Base-by-base conservation (phyloP, 2,888 invertebrate genomes). In the Eupeodes luniger region DNA sequence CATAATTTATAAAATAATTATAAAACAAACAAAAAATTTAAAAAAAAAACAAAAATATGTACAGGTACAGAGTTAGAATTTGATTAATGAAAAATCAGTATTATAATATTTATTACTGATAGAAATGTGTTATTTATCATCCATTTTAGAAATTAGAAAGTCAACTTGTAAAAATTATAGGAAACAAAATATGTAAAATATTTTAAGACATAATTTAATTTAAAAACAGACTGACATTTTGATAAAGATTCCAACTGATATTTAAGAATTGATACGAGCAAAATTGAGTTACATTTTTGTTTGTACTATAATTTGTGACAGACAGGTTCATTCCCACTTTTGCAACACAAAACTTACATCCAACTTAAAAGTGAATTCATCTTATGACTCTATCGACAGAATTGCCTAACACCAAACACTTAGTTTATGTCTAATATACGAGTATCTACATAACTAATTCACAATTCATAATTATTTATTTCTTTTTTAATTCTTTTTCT, bases 151-250 rank as follows among this genome's bases (percentile, higher is more conserved):
- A 69, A 36, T 40, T 40, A 69, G 53, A 69, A 4, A 53, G 44
- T 19, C 9, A 55, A 57, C 57, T 19, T 74, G 74, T 67, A 67
- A 79, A 61, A 79, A 59, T 62, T 66, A 77, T 44, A 14, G 14
- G 6, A 44, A 51, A 36, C 19, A 34, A 59, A 64, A n/a, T 19
- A 34, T 55, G 12, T 61, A 19, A 57, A 81, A 81, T 81, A 74
- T 81, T 49, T 44, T 62, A 77, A n/a, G 14, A 70, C 51, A 70
- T 62, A 40, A 67, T 64, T 75, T 84, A 40, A 55, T 85, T 85
- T 79, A 14, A 84, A 85, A 40, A 80, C 57, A 76, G 85, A 85
- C 85, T 85, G 81, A 85, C 70, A 80, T 80, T 80, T 83, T 83
- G 57, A 78, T 66, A 83, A 27, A 6, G 57, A 78, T 83, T 83